Evolutionary conservation across 2,888 invertebrate genomes (phyloP).

Genomic region (Papilio demoleus): DNA sequence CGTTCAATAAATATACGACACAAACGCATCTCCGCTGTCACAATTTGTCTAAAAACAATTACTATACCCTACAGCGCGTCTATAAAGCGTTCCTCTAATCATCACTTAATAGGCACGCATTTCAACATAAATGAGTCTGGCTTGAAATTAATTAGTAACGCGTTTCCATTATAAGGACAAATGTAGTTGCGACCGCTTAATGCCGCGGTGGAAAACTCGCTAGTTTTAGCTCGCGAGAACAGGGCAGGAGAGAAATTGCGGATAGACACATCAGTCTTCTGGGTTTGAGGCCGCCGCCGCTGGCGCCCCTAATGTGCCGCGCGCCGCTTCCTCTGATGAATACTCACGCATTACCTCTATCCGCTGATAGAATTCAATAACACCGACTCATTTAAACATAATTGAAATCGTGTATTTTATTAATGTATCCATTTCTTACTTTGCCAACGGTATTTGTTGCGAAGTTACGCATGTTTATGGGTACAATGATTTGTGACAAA

Average conservation of each 20-base stretch:
- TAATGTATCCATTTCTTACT: constrained; percentile 31
- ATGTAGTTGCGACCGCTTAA: constrained; percentile 84
- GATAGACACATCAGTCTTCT: constrained; percentile 84
- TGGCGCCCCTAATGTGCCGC: constrained; percentile 75
- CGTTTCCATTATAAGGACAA: constrained; percentile 84
- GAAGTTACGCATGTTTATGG: constrained; percentile 14
- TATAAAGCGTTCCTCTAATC: constrained; percentile 76
- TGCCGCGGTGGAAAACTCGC: constrained; percentile 83
- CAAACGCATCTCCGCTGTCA: constrained; percentile 56
- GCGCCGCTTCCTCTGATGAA: constrained; percentile 79
- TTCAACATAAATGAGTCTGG: constrained; percentile 83
- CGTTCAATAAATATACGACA: constrained; percentile 53
- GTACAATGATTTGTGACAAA: constrained; percentile 37
- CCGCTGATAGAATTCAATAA: constrained; percentile 59
- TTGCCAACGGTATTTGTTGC: neutral
- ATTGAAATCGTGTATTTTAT: constrained; percentile 49
- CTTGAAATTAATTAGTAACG: constrained; percentile 84
- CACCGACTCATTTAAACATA: constrained; percentile 56
- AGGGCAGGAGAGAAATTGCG: constrained; percentile 82
- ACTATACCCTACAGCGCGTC: constrained; percentile 50
- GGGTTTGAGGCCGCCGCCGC: constrained; percentile 78
- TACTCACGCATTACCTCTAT: constrained; percentile 64
- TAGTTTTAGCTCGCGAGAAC: constrained; percentile 83
- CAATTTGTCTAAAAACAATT: constrained; percentile 68
- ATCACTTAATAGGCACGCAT: constrained; percentile 82